These are phyloP conservation scores for Phoebastria nigripes DNA, from an alignment of 2,797 vertebrate species.

Conservation along the genomic window DNA sequence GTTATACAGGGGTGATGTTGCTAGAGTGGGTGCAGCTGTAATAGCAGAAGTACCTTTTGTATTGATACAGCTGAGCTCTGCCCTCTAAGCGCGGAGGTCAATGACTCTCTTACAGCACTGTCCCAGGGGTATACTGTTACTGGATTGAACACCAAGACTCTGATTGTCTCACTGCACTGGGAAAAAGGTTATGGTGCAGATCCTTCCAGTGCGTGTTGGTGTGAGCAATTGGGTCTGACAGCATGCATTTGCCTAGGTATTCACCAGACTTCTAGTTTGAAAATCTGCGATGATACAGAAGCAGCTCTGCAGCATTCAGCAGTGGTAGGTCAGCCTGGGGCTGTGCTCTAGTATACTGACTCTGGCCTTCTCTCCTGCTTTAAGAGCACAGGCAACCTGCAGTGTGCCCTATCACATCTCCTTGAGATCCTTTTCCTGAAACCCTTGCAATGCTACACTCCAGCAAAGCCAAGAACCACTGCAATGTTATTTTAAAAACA, in stretches of 20 bases:
- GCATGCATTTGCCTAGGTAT: neutral
- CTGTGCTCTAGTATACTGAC: neutral
- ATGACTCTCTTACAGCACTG: neutral
- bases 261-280: neutral
- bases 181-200: neutral
- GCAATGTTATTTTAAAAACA: accelerated
- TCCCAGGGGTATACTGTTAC: neutral
- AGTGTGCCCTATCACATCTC: neutral
- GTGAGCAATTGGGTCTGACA: slow-evolving; percentile 45
- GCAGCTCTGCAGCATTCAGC: neutral
- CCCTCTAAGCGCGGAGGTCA: neutral
- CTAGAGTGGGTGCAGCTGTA: neutral
- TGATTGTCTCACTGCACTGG: neutral
- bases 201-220: neutral
- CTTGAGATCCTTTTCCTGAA: neutral
- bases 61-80: neutral
- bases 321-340: neutral
- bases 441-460: accelerated
- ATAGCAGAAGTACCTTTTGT: neutral
- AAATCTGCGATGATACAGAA: neutral
- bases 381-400: neutral
- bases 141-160: neutral
- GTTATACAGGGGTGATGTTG: accelerated
- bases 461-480: neutral
- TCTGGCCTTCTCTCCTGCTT: neutral